Evolutionary conservation across 1,140 invertebrate genomes (phyloP).

Genomic region (Pseudobourletiella spinata): DNA sequence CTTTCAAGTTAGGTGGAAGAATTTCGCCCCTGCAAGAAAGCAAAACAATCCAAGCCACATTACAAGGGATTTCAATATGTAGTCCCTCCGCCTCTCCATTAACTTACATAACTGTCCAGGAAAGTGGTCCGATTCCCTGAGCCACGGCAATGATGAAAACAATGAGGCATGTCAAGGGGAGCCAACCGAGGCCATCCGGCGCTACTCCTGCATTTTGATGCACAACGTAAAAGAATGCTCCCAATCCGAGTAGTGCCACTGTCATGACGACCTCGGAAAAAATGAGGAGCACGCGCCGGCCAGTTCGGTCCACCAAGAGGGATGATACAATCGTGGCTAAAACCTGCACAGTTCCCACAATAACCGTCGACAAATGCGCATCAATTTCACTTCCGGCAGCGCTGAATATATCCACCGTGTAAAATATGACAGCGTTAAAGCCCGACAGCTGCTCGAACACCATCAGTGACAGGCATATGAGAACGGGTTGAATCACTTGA

Average conservation of each 20-base stretch:
- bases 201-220: slow-evolving; percentile 1
- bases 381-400: slow-evolving; percentile 50
- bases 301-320: slow-evolving; percentile 48
- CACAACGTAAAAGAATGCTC: slow-evolving; percentile 32
- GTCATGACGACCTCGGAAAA: slow-evolving; percentile 41
- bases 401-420: slow-evolving; percentile 61
- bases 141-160: slow-evolving; percentile 47
- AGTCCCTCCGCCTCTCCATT: slow-evolving; percentile 56
- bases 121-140: slow-evolving; percentile 66
- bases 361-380: slow-evolving; percentile 45
- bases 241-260: slow-evolving; percentile 29
- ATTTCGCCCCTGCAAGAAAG: slow-evolving; percentile 67
- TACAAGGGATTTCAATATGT: slow-evolving; percentile 40
- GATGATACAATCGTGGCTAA: slow-evolving; percentile 48
- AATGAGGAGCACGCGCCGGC: slow-evolving; percentile 48
- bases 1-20: slow-evolving; percentile 59
- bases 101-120: slow-evolving; percentile 64
- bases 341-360: slow-evolving; percentile 57
- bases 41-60: slow-evolving; percentile 29
- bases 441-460: slow-evolving; percentile 44
- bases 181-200: slow-evolving; percentile 36
- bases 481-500: slow-evolving; percentile 32
- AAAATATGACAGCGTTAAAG: slow-evolving; percentile 81
- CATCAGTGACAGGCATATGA: slow-evolving; percentile 17
- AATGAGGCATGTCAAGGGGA: slow-evolving; percentile 48